phyloP scores from a whole-genome alignment of 1,140 invertebrate species.

The Trichonephila inaurata region DNA sequence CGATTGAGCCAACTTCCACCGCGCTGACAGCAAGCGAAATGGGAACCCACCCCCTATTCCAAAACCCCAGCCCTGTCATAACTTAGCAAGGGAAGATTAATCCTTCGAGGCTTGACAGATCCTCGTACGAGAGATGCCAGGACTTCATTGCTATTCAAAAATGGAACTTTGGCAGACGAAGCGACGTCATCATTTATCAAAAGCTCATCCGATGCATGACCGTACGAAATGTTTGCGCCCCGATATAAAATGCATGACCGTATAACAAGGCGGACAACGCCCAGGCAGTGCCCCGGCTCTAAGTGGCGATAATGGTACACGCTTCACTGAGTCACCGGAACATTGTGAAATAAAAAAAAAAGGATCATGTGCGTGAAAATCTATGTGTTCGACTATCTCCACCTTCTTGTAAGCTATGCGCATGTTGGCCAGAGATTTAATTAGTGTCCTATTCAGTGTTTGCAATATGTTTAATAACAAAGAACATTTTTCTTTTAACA shows the following conservation, averaged over 20 bases:
- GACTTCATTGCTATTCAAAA: conserved; percentile 68
- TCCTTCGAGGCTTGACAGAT: conserved; percentile 37
- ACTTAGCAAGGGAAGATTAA: conserved; percentile 56
- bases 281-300: not conserved
- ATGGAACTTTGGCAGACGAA: conserved; percentile 57
- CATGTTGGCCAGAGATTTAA: not conserved
- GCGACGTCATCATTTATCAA: conserved; percentile 69
- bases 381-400: not conserved
- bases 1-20: conserved; percentile 44
- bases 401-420: not conserved
- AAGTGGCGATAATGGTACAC: conserved; percentile 50
- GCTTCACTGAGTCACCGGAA: conserved; percentile 18
- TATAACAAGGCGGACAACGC: conserved; percentile 71
- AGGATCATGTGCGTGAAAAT: not conserved
- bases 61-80: conserved; percentile 49
- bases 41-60: not conserved
- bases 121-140: conserved; percentile 15
- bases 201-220: conserved; percentile 59
- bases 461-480: not conserved
- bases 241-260: conserved; percentile 73
- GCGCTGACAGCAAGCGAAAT: conserved; percentile 41
- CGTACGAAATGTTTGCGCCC: conserved; percentile 62
- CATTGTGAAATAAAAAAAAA: conserved; percentile 3
- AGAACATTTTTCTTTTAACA: no score
- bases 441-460: not conserved